phyloP scores from a whole-genome alignment of 1,140 invertebrate genomes.

The Pogonomyrmex barbatus region DNA sequence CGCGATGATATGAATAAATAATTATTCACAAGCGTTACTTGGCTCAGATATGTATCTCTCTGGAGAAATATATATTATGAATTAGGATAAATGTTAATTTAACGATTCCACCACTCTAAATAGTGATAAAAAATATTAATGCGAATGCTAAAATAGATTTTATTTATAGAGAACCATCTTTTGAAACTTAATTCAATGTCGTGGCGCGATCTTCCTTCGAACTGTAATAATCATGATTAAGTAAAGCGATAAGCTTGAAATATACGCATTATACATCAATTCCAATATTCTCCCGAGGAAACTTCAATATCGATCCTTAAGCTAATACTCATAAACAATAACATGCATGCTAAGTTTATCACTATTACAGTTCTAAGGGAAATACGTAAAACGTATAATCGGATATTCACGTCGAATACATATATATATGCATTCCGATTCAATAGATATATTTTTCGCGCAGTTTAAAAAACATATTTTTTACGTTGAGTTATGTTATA shows the following conservation, averaged over 20 bases:
- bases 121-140: not conserved
- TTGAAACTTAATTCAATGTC: not conserved
- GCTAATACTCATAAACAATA: slow-evolving; percentile 69
- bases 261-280: slow-evolving; percentile 1
- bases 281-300: slow-evolving; percentile 8
- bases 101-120: not conserved
- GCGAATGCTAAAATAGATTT: slow-evolving; percentile 3
- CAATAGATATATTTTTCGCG: slow-evolving; percentile 16
- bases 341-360: slow-evolving; percentile 9
- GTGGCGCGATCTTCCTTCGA: not conserved
- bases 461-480: slow-evolving; percentile 12
- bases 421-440: slow-evolving; percentile 4
- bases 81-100: not conserved
- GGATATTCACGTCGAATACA: slow-evolving; percentile 10
- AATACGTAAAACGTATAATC: slow-evolving; percentile 10
- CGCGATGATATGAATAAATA: slow-evolving; percentile 15
- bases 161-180: not conserved
- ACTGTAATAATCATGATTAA: not conserved
- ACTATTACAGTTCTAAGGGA: not conserved
- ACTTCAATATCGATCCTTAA: slow-evolving; percentile 69
- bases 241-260: not conserved
- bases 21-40: slow-evolving; percentile 22
- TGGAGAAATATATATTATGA: not conserved
- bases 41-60: not conserved
- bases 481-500: not conserved